Base-by-base conservation (phyloP, 2,113 vertebrate genomes). In the Pluvialis apricaria region DNA sequence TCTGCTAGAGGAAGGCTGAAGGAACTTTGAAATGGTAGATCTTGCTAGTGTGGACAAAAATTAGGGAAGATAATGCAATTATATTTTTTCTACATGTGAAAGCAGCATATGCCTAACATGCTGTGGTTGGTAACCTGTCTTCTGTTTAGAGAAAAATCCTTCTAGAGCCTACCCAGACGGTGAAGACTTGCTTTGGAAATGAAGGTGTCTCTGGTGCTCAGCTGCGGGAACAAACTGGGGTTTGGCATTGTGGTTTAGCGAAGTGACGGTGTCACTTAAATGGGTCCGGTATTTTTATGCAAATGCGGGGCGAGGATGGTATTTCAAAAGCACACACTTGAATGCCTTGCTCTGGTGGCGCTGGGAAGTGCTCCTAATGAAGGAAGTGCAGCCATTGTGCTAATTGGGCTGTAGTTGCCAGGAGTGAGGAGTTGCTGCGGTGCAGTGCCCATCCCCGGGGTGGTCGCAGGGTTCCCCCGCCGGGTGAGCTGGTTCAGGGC, bases 231-330 rank as follows among this genome's bases (percentile, higher is more conserved):
- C 47, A 75, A 90, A 68, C 9, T n/a, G 13, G 47, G 44, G 31
- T 94, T 82, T 58, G 85, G 55, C 90, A 51, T 38, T 68, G 54
- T n/a, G 71, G 71, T 79, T 86, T 93, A 91, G 54, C 62, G 79
- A 76, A 69, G 86, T 85, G 90, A 21, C 68, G 84, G 47, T 88
- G 91, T 92, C 95, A n/a, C 91, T 94, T 73, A 92, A 93, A 90
- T 96, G 89, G 92, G 77, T 84, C 97, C 92, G 93, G 95, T 92
- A 97, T 98, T 97, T 96, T 95, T 92, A 98, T 98, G 97, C 95
- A 97, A 97, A 98, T 97, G 20, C 3, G 2, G 92, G 92, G 73
- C 73, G 89, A 88, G 94, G 92, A 90, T 82, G 92, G 96, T 82
- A 17, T 95, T 97, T 97, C 83, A 88, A 75, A 94, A 97, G 91